Evolutionary conservation across 1,140 invertebrate species (phyloP).

Genomic region (Drosophila virilis): DNA sequence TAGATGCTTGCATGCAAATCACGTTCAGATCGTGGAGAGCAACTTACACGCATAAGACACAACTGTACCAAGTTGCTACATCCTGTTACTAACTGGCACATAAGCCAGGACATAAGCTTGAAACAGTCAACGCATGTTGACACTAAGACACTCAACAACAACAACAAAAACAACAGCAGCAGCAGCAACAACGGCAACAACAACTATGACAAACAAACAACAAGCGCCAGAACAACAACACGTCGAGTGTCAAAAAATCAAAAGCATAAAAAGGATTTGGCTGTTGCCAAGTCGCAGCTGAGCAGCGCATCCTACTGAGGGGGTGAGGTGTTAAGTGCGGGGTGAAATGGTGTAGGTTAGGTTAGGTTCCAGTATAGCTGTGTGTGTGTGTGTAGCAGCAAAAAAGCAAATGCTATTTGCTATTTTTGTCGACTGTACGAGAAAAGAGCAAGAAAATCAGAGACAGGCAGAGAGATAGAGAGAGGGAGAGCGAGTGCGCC

Average conservation of each 20-base stretch:
- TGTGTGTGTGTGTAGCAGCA: slow-evolving; percentile 22
- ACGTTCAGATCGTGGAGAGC: slow-evolving; percentile 8
- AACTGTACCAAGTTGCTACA: slow-evolving; percentile 64
- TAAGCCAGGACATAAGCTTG: slow-evolving; percentile 55
- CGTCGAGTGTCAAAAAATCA: slow-evolving; percentile 79
- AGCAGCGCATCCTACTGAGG: slow-evolving; percentile 16
- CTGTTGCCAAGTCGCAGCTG: slow-evolving; percentile 71
- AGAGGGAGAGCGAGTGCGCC: slow-evolving; percentile 31
- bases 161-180: slow-evolving; percentile 17
- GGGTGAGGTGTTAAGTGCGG: slow-evolving; percentile 3
- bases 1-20: slow-evolving; percentile 58
- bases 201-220: slow-evolving; percentile 45
- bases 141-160: slow-evolving; percentile 69
- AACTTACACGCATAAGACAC: slow-evolving; percentile 42
- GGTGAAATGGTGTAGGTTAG: neutral
- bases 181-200: slow-evolving; percentile 7
- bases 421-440: slow-evolving; percentile 62
- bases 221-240: slow-evolving; percentile 39
- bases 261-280: slow-evolving; percentile 82
- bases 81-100: slow-evolving; percentile 42
- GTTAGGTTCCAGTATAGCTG: neutral
- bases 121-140: slow-evolving; percentile 79
- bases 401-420: slow-evolving; percentile 62
- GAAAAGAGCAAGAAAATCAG: neutral
- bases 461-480: neutral